Conservation (phyloP, 53 echinoderm and acorn worm genomes). For the Antedon mediterranea region DNA sequence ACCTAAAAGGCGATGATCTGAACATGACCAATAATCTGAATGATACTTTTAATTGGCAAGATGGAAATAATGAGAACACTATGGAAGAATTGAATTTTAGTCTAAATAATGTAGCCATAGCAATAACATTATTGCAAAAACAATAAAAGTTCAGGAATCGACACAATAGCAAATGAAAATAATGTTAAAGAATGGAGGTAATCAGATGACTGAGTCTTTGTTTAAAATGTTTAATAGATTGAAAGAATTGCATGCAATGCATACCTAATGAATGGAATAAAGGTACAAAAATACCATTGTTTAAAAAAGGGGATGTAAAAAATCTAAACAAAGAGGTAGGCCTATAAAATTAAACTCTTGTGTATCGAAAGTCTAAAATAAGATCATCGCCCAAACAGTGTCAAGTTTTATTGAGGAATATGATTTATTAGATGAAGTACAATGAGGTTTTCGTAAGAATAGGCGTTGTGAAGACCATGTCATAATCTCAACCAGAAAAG, state of each 20-base stretch:
- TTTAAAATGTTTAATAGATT: not conserved
- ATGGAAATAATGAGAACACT: not conserved
- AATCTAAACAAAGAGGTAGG: not conserved
- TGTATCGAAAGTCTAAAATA: not conserved
- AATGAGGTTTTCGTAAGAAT: too few species aligned
- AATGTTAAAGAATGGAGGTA: not conserved
- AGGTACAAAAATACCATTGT: not conserved
- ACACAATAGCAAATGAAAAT: not conserved
- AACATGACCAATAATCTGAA: not conserved
- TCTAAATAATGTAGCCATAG: not conserved
- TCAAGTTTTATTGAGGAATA: too few species aligned
- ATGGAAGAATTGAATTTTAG: not conserved
- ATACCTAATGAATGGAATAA: not conserved
- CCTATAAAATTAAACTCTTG: not conserved
- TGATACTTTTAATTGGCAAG: not conserved
- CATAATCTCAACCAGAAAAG: not conserved
- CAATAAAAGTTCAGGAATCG: not conserved
- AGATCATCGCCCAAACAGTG: not conserved
- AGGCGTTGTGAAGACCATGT: too few species aligned
- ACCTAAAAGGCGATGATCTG: not conserved
- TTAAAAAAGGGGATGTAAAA: too few species aligned
- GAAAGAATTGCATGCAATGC: not conserved
- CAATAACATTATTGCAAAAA: not conserved
- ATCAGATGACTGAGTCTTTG: not conserved
- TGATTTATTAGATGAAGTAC: too few species aligned